Conservation (phyloP, 1,140 invertebrate species). For the Saccostrea echinata region DNA sequence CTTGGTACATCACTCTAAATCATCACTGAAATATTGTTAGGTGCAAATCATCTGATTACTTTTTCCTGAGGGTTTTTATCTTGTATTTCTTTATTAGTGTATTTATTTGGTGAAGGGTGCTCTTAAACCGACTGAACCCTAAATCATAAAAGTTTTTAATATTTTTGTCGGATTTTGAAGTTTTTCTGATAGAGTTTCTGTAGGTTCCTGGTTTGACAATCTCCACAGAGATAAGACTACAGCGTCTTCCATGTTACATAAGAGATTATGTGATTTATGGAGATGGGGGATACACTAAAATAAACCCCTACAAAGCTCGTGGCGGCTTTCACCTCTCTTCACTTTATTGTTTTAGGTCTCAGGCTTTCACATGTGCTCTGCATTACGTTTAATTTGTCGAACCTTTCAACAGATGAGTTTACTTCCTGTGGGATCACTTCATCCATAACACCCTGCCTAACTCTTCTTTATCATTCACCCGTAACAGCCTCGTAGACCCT, state of each 20-base stretch:
- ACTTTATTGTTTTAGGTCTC: conserved; percentile 30
- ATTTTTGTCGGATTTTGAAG: conserved; percentile 1
- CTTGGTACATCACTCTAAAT: conserved; percentile 16
- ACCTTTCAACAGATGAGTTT: neutral
- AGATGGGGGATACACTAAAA: neutral
- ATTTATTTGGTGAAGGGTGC: neutral
- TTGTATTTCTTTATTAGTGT: neutral
- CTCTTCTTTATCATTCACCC: neutral
- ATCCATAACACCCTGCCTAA: neutral
- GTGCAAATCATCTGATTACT: conserved; percentile 20
- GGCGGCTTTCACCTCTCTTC: neutral
- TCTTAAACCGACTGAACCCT: conserved; percentile 13
- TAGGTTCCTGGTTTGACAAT: conserved; percentile 14
- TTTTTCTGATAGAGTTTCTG: neutral
- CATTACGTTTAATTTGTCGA: conserved; percentile 6
- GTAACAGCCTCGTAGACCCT: too few species aligned
- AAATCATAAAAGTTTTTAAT: neutral
- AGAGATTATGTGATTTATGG: conserved; percentile 28
- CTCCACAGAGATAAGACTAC: neutral
- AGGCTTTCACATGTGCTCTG: conserved; percentile 17
- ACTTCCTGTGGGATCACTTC: neutral
- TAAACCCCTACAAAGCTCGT: neutral
- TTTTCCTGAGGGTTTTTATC: neutral
- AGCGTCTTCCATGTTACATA: neutral
- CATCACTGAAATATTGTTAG: conserved; percentile 29